Conservation (phyloP, 2,888 invertebrate species). For the Drosophila setosimentum region DNA sequence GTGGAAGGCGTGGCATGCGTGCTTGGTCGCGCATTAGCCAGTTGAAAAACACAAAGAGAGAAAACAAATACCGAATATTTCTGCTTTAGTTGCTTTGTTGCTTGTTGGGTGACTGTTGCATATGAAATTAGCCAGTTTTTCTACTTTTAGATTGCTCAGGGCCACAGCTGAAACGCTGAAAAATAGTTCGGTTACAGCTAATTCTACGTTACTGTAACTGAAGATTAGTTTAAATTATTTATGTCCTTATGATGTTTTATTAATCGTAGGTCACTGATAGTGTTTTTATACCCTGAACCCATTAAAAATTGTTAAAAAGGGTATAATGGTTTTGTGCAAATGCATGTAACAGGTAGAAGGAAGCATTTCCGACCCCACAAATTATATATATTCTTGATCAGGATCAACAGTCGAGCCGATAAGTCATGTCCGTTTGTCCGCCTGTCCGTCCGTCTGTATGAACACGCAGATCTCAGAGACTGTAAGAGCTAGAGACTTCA, state of each 20-base stretch:
- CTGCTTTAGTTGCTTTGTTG: slow-evolving; percentile 19
- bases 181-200: background rate
- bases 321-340: too few species aligned
- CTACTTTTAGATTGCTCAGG: slow-evolving; percentile 16
- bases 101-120: slow-evolving; percentile 50
- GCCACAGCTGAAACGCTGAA: slow-evolving; percentile 3
- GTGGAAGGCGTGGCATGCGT: slow-evolving; percentile 51
- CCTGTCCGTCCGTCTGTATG: too few species aligned
- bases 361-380: too few species aligned
- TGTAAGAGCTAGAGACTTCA: too few species aligned
- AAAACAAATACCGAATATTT: slow-evolving; percentile 26
- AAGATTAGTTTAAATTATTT: background rate
- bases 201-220: background rate
- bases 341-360: too few species aligned
- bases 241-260: background rate
- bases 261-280: background rate
- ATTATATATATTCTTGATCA: too few species aligned
- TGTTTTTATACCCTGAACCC: too few species aligned
- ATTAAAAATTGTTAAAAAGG: too few species aligned
- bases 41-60: background rate
- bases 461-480: too few species aligned
- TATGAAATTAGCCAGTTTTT: slow-evolving; percentile 37
- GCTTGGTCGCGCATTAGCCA: slow-evolving; percentile 57
- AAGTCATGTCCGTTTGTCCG: too few species aligned
- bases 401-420: too few species aligned